Evolutionary conservation across 2,888 invertebrate species (phyloP), one percentile per base, ranked within the genome.

Genomic region (Lissocephala sabroskyi): DNA sequence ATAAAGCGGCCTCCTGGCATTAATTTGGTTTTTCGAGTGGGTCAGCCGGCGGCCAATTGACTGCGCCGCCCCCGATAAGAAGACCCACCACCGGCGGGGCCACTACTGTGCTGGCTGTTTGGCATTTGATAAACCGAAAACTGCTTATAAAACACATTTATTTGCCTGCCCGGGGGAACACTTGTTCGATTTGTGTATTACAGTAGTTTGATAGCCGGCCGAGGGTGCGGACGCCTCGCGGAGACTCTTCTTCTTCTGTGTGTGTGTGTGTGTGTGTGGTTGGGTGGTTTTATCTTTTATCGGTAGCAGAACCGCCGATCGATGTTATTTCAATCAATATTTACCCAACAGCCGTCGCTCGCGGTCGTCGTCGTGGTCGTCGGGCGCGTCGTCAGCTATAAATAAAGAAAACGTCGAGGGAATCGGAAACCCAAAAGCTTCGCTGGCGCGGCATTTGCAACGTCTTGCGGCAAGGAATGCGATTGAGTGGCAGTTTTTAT

Each of bases 101-200:
- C 75, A 74, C 80, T 80, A 79, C 80, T 68, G 80, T 80, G 77
- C 80, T 80, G 75, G 77, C 64, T 67, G 67, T 65, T 65, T 68
- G 74, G 75, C 67, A 74, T 73, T 64, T 67, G 75, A 76, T 73
- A 73, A 76, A 68, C 71, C 23, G 23, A 60, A 70, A 73, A 68
- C 56, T 75, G 76, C 62, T 73, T 78, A 73, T 75, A 78, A 67
- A 64, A 78, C 57, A 76, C 74, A 75, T 74, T 68, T 68, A 70
- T 77, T 74, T 74, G 60, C 66, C 68, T 76, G 52, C 53, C 52
- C 52, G 56, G 62, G 65, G 76, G 61, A 74, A 74, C 73, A 74
- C 73, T 74, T 74, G 73, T 74, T 73, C 68, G 68, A 67, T 55
- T 75, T 60, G 76, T 73, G 73, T 73, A 73, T 78, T 73, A 76